These are phyloP conservation scores for Clarias pachynema DNA, from an alignment of 2,797 vertebrate genomes.

Conservation along the genomic window DNA sequence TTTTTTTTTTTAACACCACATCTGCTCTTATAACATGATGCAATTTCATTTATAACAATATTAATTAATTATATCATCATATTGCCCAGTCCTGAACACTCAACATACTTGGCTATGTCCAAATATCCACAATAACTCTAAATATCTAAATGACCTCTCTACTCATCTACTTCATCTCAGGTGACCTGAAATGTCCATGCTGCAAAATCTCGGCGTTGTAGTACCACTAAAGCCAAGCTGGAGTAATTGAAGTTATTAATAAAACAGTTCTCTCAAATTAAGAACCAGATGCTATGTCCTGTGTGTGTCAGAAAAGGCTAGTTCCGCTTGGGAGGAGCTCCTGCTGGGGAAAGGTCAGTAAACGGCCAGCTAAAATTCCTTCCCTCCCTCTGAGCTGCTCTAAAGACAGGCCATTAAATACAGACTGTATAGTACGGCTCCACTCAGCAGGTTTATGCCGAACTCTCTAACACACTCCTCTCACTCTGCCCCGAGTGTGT, in stretches of 20 bases:
- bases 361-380: slow-evolving; percentile 22
- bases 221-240: not conserved
- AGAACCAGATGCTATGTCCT: not conserved
- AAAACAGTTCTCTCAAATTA: not conserved
- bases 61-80: not conserved
- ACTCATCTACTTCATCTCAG: not conserved
- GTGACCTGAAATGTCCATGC: not conserved
- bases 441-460: not conserved
- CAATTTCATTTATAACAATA: not conserved
- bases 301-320: not conserved
- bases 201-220: not conserved
- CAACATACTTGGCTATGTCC: not conserved
- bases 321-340: not conserved
- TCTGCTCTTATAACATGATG: not conserved
- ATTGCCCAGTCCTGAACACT: not conserved
- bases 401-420: slow-evolving; percentile 30
- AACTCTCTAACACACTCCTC: not conserved
- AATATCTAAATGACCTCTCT: not conserved
- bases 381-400: slow-evolving; percentile 1
- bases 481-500: not conserved
- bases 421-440: slow-evolving; percentile 4
- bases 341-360: slow-evolving; percentile 29
- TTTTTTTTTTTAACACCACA: not conserved
- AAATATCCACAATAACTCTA: not conserved
- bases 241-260: not conserved